A percentile compares a stretch with the other conserved stretches of the same genome.
Conservation (phyloP, 2,797 vertebrate species). For the Sebastolobus alascanus region DNA sequence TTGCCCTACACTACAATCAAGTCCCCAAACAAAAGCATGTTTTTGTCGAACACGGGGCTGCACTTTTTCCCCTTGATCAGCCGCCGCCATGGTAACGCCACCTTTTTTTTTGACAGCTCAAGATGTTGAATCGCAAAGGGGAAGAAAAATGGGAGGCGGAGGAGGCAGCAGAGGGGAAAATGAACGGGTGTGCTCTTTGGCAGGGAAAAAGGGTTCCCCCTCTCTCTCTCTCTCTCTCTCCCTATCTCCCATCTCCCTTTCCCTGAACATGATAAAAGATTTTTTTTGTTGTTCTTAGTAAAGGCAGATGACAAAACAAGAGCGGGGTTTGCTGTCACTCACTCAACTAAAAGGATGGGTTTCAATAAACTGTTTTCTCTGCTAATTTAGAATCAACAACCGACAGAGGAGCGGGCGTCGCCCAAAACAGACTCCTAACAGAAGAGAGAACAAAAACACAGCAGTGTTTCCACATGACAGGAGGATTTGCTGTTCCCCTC, state of each 20-base stretch:
- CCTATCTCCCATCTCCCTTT: neutral
- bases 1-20: slow-evolving; percentile 39
- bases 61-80: slow-evolving; percentile 61
- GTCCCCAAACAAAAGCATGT: slow-evolving; percentile 52
- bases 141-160: neutral
- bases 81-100: slow-evolving; percentile 73
- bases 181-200: slow-evolving; percentile 38
- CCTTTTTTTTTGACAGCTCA: slow-evolving; percentile 52
- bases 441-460: slow-evolving; percentile 45
- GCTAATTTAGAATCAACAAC: slow-evolving; percentile 40
- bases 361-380: slow-evolving; percentile 26
- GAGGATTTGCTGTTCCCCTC: slow-evolving; percentile 48
- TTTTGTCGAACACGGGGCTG: slow-evolving; percentile 52
- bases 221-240: slow-evolving; percentile 4
- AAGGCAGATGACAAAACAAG: slow-evolving; percentile 47
- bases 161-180: slow-evolving; percentile 28
- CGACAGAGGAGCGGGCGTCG: slow-evolving; percentile 16
- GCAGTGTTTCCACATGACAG: slow-evolving; percentile 43
- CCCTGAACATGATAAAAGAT: neutral
- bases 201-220: slow-evolving; percentile 53
- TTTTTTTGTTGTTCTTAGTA: slow-evolving; percentile 3
- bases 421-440: slow-evolving; percentile 11
- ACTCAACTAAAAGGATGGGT: slow-evolving; percentile 36
- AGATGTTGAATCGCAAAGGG: slow-evolving; percentile 50
- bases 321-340: slow-evolving; percentile 30